Evolutionary conservation across 2,797 vertebrate genomes (phyloP), one percentile per base, ranked within the genome.

Genomic region (Falco biarmicus): DNA sequence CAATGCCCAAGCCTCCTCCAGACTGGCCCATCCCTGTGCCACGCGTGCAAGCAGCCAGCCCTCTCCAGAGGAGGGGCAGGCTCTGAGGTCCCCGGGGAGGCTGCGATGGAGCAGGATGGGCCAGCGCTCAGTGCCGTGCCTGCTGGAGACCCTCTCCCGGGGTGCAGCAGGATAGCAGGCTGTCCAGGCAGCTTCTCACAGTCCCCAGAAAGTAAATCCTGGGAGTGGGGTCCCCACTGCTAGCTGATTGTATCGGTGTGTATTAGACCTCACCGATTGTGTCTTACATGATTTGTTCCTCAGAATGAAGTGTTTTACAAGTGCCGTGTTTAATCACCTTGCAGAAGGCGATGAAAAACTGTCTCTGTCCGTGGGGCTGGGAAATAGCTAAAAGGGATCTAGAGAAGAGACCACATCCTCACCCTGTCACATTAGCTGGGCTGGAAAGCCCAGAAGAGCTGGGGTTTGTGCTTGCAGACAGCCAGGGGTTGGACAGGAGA

Each of bases 301-400:
- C 57, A 60, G 90, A 85, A 89, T 75, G 64, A 87, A 95, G 73
- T 54, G 95, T 89, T 93, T 89, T 87, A 94, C 87, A 85, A 87
- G 76, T 14, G 71, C 73, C 50, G 81, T 19, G 2, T 91, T 97
- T 96, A 94, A 96, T 95, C 94, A 95, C 91, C 94, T 95, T 83
- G 92, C 82, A 69, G 61, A 78, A 79, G 17, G n/a, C 25, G 51
- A 69, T 57, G 71, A 59, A 71, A 85, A 91, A 25, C 41, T 34
- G 11, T 12, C 68, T 56, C 10, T 1, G 2, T 10, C 25, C 37
- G 57, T 50, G 43, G 63, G 74, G 77, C 77, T 76, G 60, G 75
- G 54, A 74, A 76, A 48, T 6, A 37, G 51, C 81, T 84, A 32
- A 51, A 77, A 79, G 32, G 60, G 71, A 70, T 47, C 15, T 45